Evolutionary conservation across 2,113 vertebrate genomes (phyloP), one percentile per base, ranked within the genome.

Genomic region (Nesoenas mayeri): DNA sequence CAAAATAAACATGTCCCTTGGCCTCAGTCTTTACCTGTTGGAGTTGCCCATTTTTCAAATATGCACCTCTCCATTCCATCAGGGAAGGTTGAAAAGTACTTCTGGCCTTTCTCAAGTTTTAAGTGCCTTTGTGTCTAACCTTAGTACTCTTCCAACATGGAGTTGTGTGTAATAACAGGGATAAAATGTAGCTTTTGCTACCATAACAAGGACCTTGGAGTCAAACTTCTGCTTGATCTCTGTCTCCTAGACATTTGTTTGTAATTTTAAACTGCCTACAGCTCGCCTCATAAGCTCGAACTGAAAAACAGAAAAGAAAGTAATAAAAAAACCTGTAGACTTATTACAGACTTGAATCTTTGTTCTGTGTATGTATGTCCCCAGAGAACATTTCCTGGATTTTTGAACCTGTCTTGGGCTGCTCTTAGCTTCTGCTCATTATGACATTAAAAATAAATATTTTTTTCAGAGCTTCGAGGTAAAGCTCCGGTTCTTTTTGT

Each of bases 151-250:
- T 89, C 16, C 56, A 80, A 56, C 28, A 67, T 15, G 11, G 8
- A 53, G 4, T 29, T 84, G 15, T 48, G 53, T 78, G 53, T 47
- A 75, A 67, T 81, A 90, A 74, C 24, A 71, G 53, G 56, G 14
- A 66, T 79, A 88, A 91, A 85, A 87, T 71, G 54, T 25, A 62
- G 57, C n/a, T 85, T 91, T 95, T 78, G 16, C 58, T 89, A 40
- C 24, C 0, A 0, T 65, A 79, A 73, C 48, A 91, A 79, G 64
- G 69, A 72, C 22, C 64, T 83, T 57, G n/a, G 57, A 82, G n/a
- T 88, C 61, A 88, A 71, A 90, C 10, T 83, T 96, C 47, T 89
- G 29, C 80, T 88, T 96, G 36, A 86, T 84, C 79, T 93, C 56
- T 83, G 40, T 36, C 75, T 90, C 44, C 56, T 57, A 79, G 58